Base-by-base conservation (phyloP, 64 coral and sea anemone species). In the Montipora foliosa region DNA sequence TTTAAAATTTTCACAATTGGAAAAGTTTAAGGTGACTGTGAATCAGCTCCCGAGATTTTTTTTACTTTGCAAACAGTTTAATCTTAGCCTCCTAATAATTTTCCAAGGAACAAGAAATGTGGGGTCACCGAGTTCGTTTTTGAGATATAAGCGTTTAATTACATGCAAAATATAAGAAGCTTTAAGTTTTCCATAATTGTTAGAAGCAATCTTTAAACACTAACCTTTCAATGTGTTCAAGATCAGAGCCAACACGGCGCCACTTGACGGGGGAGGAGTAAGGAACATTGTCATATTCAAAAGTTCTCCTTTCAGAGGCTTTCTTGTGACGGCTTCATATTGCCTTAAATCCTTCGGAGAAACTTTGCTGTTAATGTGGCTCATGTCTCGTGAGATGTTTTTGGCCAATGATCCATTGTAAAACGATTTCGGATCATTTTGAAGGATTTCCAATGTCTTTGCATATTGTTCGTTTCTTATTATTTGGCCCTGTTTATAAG, bases 381-480 rank as follows among this genome's bases (percentile, higher is more conserved):
- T 49, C 1, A 92, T 92, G 5, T 92, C 90, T 8, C 64, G 6
- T 4, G 44, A 20, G 17, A 92, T 87, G 4, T 67, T 81, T 14
- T 52, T 77, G 16, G 95, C 95, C 19, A 96, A 44, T 1, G 44
- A 5, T 19, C 95, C 95, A 66, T 67, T 91, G 82, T 96, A 96
- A 74, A 94, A 73, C 5, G 52, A 25, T 68, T 94, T 49, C 19
- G 92, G 61, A 37, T 94, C 78, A 2, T 94, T 22, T 59, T 73
- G 25, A 80, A 94, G 81, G 14, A n/a, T 24, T 89, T 88, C 51
- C 21, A 94, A 37, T 14, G 92, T 96, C 66, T 48, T 80, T 74
- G 92, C 95, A 51, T 93, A 84, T 47, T 93, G 83, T 49, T 92
- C 82, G 60, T 93, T 93, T 48, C 87, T 94, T 3, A 98, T 91